phyloP scores from a whole-genome alignment of 1,140 invertebrate species.

The Rhyzopertha dominica region DNA sequence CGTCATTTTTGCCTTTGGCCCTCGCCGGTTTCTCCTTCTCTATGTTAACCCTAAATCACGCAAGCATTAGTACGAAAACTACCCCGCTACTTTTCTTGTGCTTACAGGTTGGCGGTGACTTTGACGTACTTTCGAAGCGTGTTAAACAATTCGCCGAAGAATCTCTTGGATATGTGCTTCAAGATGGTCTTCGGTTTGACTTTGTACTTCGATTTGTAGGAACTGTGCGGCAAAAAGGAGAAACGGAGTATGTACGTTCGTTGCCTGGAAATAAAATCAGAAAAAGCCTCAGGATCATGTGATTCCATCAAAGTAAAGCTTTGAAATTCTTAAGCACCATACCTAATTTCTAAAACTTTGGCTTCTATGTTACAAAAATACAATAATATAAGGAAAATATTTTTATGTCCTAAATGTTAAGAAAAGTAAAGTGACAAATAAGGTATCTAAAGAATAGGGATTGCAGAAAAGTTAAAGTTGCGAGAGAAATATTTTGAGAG shows the following conservation, averaged over 20 bases:
- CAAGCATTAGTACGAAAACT: neutral
- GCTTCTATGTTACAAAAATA: too few relatives aligned
- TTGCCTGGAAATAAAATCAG: constrained; percentile 26
- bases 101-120: constrained; percentile 37
- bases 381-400: too few relatives aligned
- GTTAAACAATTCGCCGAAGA: constrained; percentile 59
- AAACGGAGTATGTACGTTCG: constrained; percentile 60
- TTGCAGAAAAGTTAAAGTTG: too few relatives aligned
- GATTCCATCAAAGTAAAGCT: too few relatives aligned
- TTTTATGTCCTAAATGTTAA: too few relatives aligned
- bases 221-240: constrained; percentile 65
- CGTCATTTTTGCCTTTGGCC: constrained; percentile 36
- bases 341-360: too few relatives aligned
- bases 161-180: constrained; percentile 60
- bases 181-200: constrained; percentile 66
- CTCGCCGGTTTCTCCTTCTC: constrained; percentile 38
- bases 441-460: too few relatives aligned
- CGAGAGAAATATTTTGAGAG: too few relatives aligned
- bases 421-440: too few relatives aligned
- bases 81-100: too few relatives aligned
- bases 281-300: too few relatives aligned
- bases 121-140: constrained; percentile 42
- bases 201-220: constrained; percentile 65
- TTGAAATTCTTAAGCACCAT: too few relatives aligned
- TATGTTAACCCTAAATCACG: constrained; percentile 26